Percentiles rank a stretch among this genome's conserved stretches.
These are phyloP conservation scores for Hirtodrosophila cameraria DNA, from an alignment of 2,888 invertebrate species.

Conservation along the genomic window DNA sequence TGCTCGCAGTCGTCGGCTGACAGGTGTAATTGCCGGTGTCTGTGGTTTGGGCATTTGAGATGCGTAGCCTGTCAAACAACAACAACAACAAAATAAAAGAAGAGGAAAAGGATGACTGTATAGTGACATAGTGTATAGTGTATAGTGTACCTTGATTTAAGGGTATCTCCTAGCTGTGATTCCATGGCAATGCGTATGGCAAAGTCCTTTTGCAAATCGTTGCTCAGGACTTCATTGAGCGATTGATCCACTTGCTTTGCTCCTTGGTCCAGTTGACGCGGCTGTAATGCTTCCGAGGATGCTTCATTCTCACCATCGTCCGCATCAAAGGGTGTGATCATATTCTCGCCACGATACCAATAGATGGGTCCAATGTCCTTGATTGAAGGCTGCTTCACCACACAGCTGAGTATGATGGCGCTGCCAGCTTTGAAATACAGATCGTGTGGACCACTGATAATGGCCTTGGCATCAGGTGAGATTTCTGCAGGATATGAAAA, in stretches of 20 bases:
- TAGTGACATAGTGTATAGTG: too few species aligned
- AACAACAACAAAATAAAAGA: too few species aligned
- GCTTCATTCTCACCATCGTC: constrained; percentile 55
- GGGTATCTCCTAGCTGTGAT: constrained; percentile 86
- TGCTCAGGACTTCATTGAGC: constrained; percentile 59
- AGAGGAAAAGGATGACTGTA: too few species aligned
- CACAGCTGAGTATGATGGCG: constrained; percentile 89
- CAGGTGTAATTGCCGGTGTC: constrained; percentile 96
- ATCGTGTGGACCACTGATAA: constrained; percentile 88
- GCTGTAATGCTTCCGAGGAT: neutral
- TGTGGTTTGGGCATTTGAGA: constrained; percentile 89
- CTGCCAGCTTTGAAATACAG: constrained; percentile 90
- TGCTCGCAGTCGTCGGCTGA: constrained; percentile 92
- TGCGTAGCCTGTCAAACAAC: constrained; percentile 86
- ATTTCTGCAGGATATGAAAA: constrained; percentile 65
- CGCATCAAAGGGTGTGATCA: constrained; percentile 80
- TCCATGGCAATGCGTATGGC: constrained; percentile 83
- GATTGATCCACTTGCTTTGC: constrained; percentile 28
- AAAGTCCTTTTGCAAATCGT: constrained; percentile 79
- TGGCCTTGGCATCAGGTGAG: constrained; percentile 87
- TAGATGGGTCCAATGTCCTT: constrained; percentile 89
- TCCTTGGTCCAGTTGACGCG: neutral
- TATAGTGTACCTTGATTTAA: constrained; percentile 86
- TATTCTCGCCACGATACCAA: constrained; percentile 87
- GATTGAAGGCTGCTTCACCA: constrained; percentile 87